Evolutionary conservation across 2,888 invertebrate species (phyloP).

Genomic region (Habrosyne pyritoides): DNA sequence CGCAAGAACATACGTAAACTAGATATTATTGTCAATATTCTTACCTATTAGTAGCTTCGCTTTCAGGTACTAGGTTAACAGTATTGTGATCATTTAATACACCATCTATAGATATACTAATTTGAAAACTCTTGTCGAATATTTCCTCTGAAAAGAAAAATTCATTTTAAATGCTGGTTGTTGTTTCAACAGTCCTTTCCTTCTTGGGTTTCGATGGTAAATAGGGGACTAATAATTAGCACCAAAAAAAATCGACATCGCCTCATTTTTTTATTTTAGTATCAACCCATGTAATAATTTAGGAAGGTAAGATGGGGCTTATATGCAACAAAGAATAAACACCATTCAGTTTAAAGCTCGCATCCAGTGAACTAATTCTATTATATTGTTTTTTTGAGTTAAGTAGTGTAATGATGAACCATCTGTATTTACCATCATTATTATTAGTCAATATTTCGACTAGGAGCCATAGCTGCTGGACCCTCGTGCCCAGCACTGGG

Average conservation of each 20-base stretch:
- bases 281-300: too few species aligned
- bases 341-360: too few species aligned
- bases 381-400: too few species aligned
- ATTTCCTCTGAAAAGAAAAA: slow-evolving; percentile 88
- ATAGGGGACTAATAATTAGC: background rate
- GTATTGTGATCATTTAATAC: slow-evolving; percentile 89
- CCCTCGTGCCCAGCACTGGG: slow-evolving; percentile 93
- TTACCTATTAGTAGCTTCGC: slow-evolving; percentile 89
- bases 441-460: slow-evolving; percentile 93
- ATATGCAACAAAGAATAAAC: too few species aligned
- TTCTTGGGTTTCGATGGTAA: background rate
- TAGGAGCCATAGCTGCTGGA: slow-evolving; percentile 96
- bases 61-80: slow-evolving; percentile 85
- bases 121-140: slow-evolving; percentile 94
- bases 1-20: background rate
- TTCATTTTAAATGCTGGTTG: slow-evolving; percentile 2
- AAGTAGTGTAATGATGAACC: background rate
- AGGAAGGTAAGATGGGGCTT: too few species aligned
- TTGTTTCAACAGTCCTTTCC: background rate
- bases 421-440: slow-evolving; percentile 87
- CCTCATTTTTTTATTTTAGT: background rate
- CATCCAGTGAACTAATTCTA: too few species aligned
- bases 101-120: slow-evolving; percentile 93
- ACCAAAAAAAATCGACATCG: background rate
- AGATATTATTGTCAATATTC: slow-evolving; percentile 7